Conservation (phyloP, 2,888 invertebrate species). For the Malacosoma neustria region DNA sequence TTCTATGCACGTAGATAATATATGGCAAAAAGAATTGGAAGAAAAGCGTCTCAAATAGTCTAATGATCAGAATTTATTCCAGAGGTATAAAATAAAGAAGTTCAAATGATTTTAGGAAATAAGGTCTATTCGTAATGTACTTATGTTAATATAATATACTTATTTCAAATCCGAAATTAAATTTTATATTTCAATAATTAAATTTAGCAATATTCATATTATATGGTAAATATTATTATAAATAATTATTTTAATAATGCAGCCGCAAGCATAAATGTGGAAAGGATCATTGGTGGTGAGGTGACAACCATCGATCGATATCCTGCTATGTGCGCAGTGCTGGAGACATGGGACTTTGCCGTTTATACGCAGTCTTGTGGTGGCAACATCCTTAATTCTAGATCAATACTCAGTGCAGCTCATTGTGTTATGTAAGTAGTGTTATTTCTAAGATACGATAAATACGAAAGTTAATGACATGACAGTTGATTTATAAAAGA, state of each 20-base stretch:
- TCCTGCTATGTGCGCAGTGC: neutral
- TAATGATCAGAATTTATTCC: no score
- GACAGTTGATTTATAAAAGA: neutral
- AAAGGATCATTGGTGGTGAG: constrained; percentile 28
- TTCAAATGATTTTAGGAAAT: no score
- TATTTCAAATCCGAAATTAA: no score
- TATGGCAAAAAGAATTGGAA: no score
- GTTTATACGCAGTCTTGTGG: neutral
- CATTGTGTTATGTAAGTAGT: neutral
- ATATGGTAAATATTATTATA: no score
- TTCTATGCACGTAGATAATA: no score
- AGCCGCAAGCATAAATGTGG: constrained; percentile 19
- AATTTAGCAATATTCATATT: no score
- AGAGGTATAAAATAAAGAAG: no score
- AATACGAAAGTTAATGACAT: neutral
- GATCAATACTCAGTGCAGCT: neutral
- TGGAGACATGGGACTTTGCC: neutral
- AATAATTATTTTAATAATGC: constrained; percentile 3
- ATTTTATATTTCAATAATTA: no score
- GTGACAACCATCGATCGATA: constrained; percentile 14
- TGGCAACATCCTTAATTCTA: neutral
- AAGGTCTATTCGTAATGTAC: no score
- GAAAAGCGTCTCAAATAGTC: no score
- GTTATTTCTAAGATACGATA: neutral
- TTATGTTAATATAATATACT: no score